Percentiles rank a stretch among this genome's conserved stretches.
Conservation (phyloP, 2,797 vertebrate genomes). For the Lycodopsis pacificus region DNA sequence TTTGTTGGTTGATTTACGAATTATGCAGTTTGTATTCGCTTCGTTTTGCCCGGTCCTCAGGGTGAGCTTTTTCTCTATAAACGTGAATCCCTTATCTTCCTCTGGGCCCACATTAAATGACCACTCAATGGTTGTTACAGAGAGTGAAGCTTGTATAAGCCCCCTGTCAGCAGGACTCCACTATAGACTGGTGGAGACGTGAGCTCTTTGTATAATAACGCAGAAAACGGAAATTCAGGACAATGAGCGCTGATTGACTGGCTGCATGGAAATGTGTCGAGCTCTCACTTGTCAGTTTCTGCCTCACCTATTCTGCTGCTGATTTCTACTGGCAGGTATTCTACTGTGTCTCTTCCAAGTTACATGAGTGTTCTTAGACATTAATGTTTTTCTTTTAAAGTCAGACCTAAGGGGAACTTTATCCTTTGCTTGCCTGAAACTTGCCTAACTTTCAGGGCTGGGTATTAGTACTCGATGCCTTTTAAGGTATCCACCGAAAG, state of each 20-base stretch:
- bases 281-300: conserved; percentile 10
- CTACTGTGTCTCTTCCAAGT: conserved; percentile 1
- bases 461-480: not conserved
- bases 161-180: conserved; percentile 7
- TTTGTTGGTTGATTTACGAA: not conserved
- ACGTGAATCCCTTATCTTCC: conserved; percentile 15
- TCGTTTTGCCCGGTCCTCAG: not conserved
- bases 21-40: conserved; percentile 19
- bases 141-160: conserved; percentile 31
- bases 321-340: conserved; percentile 9
- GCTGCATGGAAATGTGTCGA: conserved; percentile 11
- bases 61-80: conserved; percentile 9
- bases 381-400: conserved; percentile 8
- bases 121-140: not conserved
- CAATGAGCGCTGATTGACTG: conserved; percentile 32
- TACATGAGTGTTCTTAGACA: conserved; percentile 2
- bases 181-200: conserved; percentile 4
- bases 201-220: conserved; percentile 44
- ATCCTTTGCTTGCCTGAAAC: not conserved
- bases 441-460: not conserved
- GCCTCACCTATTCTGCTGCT: conserved; percentile 3
- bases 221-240: conserved; percentile 35
- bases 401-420: not conserved
- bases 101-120: conserved; percentile 11
- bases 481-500: not conserved